These are phyloP conservation scores for Ammodytes dubius DNA, from an alignment of 2,113 vertebrate species.

Conservation along the genomic window DNA sequence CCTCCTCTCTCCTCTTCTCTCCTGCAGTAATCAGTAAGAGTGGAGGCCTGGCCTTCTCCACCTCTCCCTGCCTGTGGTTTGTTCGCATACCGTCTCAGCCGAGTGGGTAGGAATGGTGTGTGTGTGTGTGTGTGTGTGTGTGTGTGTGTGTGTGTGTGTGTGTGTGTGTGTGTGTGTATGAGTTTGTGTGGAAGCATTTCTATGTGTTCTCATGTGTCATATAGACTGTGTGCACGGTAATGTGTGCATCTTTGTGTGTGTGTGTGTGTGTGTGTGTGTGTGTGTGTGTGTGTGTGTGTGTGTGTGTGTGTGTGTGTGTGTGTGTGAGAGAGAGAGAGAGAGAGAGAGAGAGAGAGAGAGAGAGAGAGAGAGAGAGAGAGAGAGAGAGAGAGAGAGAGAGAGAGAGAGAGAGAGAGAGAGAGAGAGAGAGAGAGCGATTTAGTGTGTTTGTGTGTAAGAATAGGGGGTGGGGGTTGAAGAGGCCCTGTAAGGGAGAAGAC, in stretches of 20 bases:
- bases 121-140: constrained; percentile 53
- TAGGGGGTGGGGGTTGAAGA: constrained; percentile 77
- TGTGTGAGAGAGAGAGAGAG: constrained; percentile 8
- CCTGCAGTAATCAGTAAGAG: constrained; percentile 82
- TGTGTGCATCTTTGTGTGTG: constrained; percentile 40
- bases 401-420: constrained; percentile 6
- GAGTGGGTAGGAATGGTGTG: constrained; percentile 76
- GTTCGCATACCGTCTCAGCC: constrained; percentile 82
- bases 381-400: no score
- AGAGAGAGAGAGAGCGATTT: constrained; percentile 40
- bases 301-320: not conserved
- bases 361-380: constrained; percentile 20
- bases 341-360: constrained; percentile 33
- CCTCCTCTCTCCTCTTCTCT: constrained; percentile 71
- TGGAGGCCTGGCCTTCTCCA: constrained; percentile 76
- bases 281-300: constrained; percentile 4
- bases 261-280: constrained; percentile 3
- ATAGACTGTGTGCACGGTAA: constrained; percentile 48
- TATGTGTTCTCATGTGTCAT: constrained; percentile 48
- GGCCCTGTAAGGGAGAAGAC: constrained; percentile 83
- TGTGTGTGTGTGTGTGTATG: constrained; percentile 18
- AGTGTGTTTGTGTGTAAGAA: constrained; percentile 70
- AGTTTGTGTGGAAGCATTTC: constrained; percentile 34
- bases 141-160: constrained; percentile 35
- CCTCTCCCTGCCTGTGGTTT: constrained; percentile 84